Base-by-base conservation (phyloP, 2,113 vertebrate genomes). In the Heloderma charlesbogerti region DNA sequence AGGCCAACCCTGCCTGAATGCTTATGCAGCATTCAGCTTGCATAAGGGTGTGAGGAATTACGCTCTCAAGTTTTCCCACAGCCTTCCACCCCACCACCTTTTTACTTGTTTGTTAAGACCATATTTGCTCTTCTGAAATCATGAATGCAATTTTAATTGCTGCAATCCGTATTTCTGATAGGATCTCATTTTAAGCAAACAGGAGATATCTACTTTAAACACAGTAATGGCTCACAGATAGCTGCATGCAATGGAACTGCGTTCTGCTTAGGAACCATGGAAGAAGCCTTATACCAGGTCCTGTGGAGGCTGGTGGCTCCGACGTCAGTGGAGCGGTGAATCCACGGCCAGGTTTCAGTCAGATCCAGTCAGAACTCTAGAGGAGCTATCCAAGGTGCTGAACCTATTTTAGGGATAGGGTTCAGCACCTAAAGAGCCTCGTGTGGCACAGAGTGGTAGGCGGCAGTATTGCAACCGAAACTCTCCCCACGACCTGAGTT, bases 131-230 rank as follows among this genome's bases (percentile, higher is more conserved):
- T 90, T 60, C 48, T 71, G 63, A 4, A 16, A 57, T 20, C 22
- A 27, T 0, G 0, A 74, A 37, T 77, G 71, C 80, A 34, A 37
- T 27, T 57, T 85, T 86, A 54, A 74, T 6, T 48, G 0, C 0
- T 0, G 2, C 13, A 45, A 89, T 0, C 29, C 18, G 2, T 2
- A 31, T 3, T 7, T 18, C 75, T 22, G 78, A 51, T 3, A 27
- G n/a, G 5, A 67, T 51, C 89, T 91, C 25, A 74, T 88, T 91
- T 78, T 12, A 34, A 89, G 88, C 13, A 69, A 69, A 1, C 37
- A 72, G 60, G 54, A 34, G 54, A 75, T 43, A 60, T 12, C 27
- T 66, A 34, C 57, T n/a, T 8, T 60, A 78, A 40, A 54, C 37
- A 87, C 48, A 37, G 85, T 54, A 74, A 40, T 51, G 15, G 12